Base-by-base conservation (phyloP, 2,888 invertebrate genomes). In the Nemotelus nigrinus region DNA sequence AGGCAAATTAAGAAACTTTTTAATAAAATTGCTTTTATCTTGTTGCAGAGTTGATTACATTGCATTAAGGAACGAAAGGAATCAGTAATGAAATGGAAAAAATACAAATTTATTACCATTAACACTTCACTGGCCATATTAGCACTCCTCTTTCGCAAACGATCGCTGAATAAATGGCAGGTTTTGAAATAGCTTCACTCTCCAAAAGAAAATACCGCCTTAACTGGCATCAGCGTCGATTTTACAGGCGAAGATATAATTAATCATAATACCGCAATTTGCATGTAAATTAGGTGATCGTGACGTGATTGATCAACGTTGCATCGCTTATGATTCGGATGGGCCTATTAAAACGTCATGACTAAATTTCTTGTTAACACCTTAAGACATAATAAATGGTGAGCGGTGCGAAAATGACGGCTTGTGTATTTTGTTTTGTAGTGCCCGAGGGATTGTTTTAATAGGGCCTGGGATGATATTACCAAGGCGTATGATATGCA, bases 281-380 rank as follows among this genome's bases (percentile, higher is more conserved):
- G 67, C 67, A 67, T 67, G 67, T 48, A 67, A 67, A 67, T 67
- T 50, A 67, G 67, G 50, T 50, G 47, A 39, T n/a, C 48, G 50
- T 25, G 50, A 67, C 43, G 50, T 67, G 67, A 67, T 67, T 67
- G 67, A 67, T 50, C 67, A 44, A 64, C 43, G 8, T 44, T 44
- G 10, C 57, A 8, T 5, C 57, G 10, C 10, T 57, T 57, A 63
- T 63, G 41, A 63, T 63, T 39, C 25, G 41, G 63, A 25, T 63
- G 41, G 41, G 47, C 47, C 50, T 39, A 41, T 43, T n/a, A 55
- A n/a, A 8, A 8, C n/a, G 72, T 57, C 72, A 44, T 72, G 72
- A 45, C 72, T 72, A 25, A n/a, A 72, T 44, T 58, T 72, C 72
- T 72, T 72, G 72, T 72, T 72, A 72, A 72, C 72, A 72, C 72